Percentiles rank a stretch among this genome's conserved stretches.
Evolutionary conservation across 1,140 invertebrate genomes (phyloP).

Genomic region (Samia ricini): DNA sequence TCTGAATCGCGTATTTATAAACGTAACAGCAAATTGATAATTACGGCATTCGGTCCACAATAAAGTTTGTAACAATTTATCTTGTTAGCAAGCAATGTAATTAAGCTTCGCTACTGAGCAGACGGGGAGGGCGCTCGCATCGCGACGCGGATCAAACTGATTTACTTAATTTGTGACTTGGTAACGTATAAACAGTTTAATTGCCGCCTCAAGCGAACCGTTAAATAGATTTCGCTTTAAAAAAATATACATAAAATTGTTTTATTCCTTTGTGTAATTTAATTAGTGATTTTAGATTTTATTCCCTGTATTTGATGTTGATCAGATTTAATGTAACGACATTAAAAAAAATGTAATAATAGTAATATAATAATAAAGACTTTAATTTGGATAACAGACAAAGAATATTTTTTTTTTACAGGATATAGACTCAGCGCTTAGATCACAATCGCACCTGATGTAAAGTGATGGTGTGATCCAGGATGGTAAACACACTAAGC

Average conservation of each 20-base stretch:
- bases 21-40: not conserved
- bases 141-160: conserved; percentile 1
- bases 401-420: too few species aligned
- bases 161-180: conserved; percentile 8
- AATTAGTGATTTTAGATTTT: too few species aligned
- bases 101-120: conserved; percentile 1
- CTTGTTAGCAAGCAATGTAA: conserved; percentile 7
- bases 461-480: too few species aligned
- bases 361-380: too few species aligned
- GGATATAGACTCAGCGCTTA: too few species aligned
- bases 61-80: conserved; percentile 9
- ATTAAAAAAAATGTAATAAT: too few species aligned
- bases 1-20: not conserved
- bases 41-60: not conserved
- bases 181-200: conserved; percentile 3
- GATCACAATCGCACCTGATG: too few species aligned
- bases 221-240: not conserved
- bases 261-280: not conserved
- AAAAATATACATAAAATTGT: not conserved
- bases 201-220: not conserved
- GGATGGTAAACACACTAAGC: too few species aligned
- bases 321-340: too few species aligned
- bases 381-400: too few species aligned
- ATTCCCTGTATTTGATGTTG: too few species aligned
- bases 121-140: not conserved